Base-by-base conservation (phyloP, 1,140 invertebrate genomes). In the Monomorium pharaonis region DNA sequence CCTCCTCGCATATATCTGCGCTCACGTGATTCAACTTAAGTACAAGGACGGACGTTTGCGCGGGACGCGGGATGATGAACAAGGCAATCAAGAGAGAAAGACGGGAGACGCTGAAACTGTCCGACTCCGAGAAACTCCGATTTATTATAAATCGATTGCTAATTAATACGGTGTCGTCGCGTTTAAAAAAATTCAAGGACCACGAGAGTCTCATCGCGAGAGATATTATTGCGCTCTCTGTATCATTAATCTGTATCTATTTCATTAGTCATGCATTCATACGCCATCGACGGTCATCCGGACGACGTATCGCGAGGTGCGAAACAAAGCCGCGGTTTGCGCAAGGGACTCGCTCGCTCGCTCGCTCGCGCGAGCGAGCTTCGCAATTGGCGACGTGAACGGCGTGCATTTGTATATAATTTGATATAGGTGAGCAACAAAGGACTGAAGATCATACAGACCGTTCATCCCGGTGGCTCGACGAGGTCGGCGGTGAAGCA, bases 391-490 rank as follows among this genome's bases (percentile, higher is more conserved):
- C 44, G 37, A 70, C 33, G 51, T 87, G 84, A 89, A 85, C 74
- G 67, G 56, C 37, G 62, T 67, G 24, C 14, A 65, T 77, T 84
- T 72, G 37, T 77, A 47, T n/a, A n/a, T n/a, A n/a, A n/a, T 62
- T 85, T 44, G 42, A 10, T 96, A 98, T 96, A 98, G 96, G 97
- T 99, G 37, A 99, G 98, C 90, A 97, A 97, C 92, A 99, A 99
- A 95, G 98, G 99, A 30, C 94, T 99, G 89, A 99, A 99, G 95
- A 98, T 99, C 84, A 97, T 99, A 77, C 98, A 99, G 95, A 97
- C 97, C 91, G 96, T 97, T 74, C 95, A 96, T 91, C 94, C 95
- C 88, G 92, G 96, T 94, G 93, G 95, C 91, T 94, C 94, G 74
- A 95, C 94, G 89, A 96, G 94, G 89, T 96, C 94, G 93, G 97